Percentiles rank a stretch among this genome's conserved stretches.
phyloP scores from a whole-genome alignment of 1,140 invertebrate genomes.

The Drosophila seguyi region DNA sequence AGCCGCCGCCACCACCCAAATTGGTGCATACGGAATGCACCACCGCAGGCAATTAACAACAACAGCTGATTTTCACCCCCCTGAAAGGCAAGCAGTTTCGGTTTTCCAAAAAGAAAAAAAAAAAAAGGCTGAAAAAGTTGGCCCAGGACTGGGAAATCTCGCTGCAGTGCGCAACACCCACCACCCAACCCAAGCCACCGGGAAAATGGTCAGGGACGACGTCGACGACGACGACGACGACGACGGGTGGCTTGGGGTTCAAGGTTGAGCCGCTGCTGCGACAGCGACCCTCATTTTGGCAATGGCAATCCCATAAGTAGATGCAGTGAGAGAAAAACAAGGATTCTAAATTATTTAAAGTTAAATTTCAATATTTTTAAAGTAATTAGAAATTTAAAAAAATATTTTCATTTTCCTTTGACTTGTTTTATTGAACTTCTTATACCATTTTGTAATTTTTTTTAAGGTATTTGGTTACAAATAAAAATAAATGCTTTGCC shows the following conservation, averaged over 20 bases:
- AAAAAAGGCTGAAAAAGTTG: conserved; percentile 39
- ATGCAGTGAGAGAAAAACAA: conserved; percentile 14
- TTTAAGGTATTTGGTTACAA: neutral
- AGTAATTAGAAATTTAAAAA: too few species aligned
- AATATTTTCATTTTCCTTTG: neutral
- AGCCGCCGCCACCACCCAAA: too few species aligned
- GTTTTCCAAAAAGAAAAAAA: neutral
- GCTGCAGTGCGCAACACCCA: conserved; percentile 21
- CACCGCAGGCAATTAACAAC: conserved; percentile 16
- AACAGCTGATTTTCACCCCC: conserved; percentile 35
- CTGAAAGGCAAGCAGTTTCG: neutral
- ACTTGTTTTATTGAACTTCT: too few species aligned
- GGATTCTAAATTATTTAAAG: too few species aligned
- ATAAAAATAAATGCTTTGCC: neutral
- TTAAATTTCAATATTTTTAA: neutral
- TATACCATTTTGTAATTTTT: neutral
- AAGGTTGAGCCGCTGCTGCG: conserved; percentile 37
- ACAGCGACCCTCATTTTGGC: conserved; percentile 43
- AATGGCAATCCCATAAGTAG: conserved; percentile 44
- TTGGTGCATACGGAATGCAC: conserved; percentile 10
- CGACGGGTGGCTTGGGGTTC: conserved; percentile 39
- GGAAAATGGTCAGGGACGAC: conserved; percentile 4
- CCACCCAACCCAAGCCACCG: conserved; percentile 7
- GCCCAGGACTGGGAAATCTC: conserved; percentile 22
- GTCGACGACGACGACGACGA: conserved; percentile 21